Percentiles rank a stretch among this genome's conserved stretches.
phyloP scores from a whole-genome alignment of 2,888 invertebrate genomes.

The Ochropleura plecta region DNA sequence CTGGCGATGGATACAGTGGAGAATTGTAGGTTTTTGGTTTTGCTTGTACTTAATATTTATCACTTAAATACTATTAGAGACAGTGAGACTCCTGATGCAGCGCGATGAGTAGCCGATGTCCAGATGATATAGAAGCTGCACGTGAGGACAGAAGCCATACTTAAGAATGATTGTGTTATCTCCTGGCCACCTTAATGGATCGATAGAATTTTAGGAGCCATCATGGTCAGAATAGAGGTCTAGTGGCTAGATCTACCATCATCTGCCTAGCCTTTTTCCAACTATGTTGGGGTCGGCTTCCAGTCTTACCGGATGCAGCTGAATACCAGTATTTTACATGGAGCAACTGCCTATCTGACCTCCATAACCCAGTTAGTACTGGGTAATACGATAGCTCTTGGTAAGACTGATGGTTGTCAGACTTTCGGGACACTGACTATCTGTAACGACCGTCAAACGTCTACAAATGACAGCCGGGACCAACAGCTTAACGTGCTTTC shows the following conservation, averaged over 20 bases:
- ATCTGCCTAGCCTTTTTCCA: no score
- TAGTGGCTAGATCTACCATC: not conserved
- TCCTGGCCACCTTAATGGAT: not conserved
- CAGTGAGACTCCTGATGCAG: not conserved
- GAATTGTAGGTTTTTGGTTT: slow-evolving; percentile 75
- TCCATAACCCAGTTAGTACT: no score
- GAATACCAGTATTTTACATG: no score
- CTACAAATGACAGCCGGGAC: no score
- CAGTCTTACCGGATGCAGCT: no score
- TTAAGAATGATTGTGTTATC: not conserved
- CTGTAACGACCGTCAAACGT: no score
- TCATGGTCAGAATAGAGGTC: not conserved
- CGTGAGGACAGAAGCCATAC: not conserved
- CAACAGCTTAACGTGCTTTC: no score
- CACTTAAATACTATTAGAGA: not conserved
- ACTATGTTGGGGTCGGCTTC: no score
- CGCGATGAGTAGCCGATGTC: not conserved
- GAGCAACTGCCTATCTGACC: no score
- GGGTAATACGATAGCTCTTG: no score
- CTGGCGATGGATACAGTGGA: slow-evolving; percentile 76
- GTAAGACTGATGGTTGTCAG: no score
- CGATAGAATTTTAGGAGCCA: not conserved
- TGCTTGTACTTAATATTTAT: not conserved
- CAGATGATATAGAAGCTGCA: not conserved
- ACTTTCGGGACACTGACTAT: no score